A percentile compares a stretch with the other conserved stretches of the same genome.
phyloP scores from a whole-genome alignment of 2,888 invertebrate genomes.

The Stictocephala bisonia region DNA sequence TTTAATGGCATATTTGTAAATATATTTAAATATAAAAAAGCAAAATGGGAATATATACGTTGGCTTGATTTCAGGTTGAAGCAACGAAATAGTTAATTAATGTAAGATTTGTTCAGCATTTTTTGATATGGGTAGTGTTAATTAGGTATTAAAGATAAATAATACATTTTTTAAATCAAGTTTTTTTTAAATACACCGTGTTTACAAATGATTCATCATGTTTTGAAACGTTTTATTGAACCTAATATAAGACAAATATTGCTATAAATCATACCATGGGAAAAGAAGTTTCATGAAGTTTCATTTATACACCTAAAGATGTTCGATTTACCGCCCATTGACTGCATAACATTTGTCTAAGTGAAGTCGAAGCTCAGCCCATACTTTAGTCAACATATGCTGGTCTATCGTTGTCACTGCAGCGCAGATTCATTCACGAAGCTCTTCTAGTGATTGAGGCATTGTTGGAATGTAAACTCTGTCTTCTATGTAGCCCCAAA shows the following conservation, averaged over 20 bases:
- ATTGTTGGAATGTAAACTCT: conserved; percentile 9
- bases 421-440: too few relatives aligned
- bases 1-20: too few relatives aligned
- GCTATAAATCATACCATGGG: neutral
- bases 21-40: too few relatives aligned
- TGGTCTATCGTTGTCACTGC: neutral
- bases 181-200: neutral
- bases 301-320: neutral
- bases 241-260: conserved; percentile 1
- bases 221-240: neutral
- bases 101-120: too few relatives aligned
- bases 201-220: neutral
- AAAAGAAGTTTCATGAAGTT: neutral
- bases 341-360: neutral
- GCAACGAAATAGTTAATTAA: too few relatives aligned
- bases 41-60: too few relatives aligned
- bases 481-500: neutral
- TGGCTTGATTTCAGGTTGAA: too few relatives aligned
- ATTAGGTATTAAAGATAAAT: too few relatives aligned
- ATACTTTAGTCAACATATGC: neutral
- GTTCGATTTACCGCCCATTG: neutral
- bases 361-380: neutral
- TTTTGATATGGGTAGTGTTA: too few relatives aligned
- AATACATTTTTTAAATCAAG: too few relatives aligned
- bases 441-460: conserved; percentile 13